phyloP scores from a whole-genome alignment of 1,140 invertebrate species.

The Eurosta solidaginis region DNA sequence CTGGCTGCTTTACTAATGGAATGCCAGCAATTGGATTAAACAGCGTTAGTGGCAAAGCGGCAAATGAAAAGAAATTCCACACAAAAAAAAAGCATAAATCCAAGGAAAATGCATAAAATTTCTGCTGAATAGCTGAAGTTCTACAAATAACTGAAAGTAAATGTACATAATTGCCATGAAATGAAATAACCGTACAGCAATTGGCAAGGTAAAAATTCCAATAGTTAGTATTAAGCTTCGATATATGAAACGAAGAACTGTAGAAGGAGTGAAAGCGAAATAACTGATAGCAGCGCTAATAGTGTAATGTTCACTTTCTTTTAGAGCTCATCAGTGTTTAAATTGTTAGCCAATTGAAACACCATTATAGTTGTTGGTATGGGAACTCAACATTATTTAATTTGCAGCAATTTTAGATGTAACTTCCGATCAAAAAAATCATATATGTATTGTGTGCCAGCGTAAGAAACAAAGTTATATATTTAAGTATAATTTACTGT shows the following conservation, averaged over 20 bases:
- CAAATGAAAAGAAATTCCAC: neutral
- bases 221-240: neutral
- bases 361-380: neutral
- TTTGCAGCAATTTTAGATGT: neutral
- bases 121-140: slow-evolving; percentile 4
- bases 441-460: too few species aligned
- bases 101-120: neutral
- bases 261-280: neutral
- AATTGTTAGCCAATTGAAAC: neutral
- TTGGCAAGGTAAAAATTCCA: neutral
- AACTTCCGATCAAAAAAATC: too few species aligned
- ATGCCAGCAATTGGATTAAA: slow-evolving; percentile 13
- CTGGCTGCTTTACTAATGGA: neutral
- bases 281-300: neutral
- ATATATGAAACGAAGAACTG: neutral
- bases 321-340: neutral
- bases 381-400: neutral
- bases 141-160: slow-evolving; percentile 6
- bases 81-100: neutral
- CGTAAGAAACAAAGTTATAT: too few species aligned
- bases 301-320: neutral
- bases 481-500: too few species aligned
- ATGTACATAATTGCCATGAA: slow-evolving; percentile 21
- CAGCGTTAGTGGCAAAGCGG: neutral
- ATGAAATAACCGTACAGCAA: neutral